Evolutionary conservation across 2,113 vertebrate genomes (phyloP).

Genomic region (Aramus guarauna): DNA sequence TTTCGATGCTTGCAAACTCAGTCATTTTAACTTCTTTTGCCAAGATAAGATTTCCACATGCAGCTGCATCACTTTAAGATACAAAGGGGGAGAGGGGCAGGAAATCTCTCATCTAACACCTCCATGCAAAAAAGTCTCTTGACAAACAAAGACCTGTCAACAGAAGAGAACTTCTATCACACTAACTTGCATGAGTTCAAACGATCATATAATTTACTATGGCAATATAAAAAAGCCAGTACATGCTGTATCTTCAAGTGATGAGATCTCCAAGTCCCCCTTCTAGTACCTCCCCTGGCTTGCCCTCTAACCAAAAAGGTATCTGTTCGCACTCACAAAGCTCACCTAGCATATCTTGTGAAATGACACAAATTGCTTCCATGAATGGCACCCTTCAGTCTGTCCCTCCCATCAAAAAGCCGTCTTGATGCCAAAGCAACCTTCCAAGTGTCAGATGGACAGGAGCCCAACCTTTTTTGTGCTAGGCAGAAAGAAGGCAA

Average conservation of each 20-base stretch:
- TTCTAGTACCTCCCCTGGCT: neutral
- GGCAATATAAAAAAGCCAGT: neutral
- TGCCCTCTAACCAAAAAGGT: neutral
- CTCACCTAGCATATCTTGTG: neutral
- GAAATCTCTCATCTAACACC: neutral
- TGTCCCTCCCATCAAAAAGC: neutral
- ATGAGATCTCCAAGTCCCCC: neutral
- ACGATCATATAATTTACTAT: neutral
- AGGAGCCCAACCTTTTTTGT: neutral
- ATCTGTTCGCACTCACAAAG: neutral
- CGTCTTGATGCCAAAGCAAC: neutral
- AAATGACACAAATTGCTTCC: neutral
- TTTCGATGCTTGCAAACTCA: neutral
- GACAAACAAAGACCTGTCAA: neutral
- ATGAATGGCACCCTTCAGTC: neutral
- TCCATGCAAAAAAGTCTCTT: neutral
- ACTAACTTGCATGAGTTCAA: neutral
- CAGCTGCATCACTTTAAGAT: neutral
- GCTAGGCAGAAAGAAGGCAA: neutral
- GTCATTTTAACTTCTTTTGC: neutral
- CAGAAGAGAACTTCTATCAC: neutral
- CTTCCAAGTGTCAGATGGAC: accelerated
- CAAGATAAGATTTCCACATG: neutral
- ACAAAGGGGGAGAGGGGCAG: neutral
- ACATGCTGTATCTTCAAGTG: neutral